Evolutionary conservation across 2,797 vertebrate species (phyloP).

Genomic region (Sebastes miniatus): DNA sequence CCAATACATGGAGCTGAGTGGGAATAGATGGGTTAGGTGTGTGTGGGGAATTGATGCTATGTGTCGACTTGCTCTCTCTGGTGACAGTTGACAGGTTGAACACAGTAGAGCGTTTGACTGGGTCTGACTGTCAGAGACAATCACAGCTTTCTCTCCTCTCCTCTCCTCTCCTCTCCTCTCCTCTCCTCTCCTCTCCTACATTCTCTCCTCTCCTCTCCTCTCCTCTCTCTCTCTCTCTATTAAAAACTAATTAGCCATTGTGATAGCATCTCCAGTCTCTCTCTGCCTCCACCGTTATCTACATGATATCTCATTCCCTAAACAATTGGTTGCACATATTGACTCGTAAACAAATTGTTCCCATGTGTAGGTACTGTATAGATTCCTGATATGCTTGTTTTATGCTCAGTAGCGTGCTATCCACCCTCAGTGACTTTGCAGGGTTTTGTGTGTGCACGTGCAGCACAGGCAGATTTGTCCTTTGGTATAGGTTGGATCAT

Average conservation of each 20-base stretch:
- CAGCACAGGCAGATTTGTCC: constrained; percentile 39
- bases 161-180: not conserved
- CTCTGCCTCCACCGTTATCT: not conserved
- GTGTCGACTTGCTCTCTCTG: constrained; percentile 41
- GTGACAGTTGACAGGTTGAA: constrained; percentile 70
- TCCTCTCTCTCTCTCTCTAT: not conserved
- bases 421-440: constrained; percentile 43
- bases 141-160: constrained; percentile 20
- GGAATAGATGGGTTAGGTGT: constrained; percentile 1
- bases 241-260: not conserved
- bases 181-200: not conserved
- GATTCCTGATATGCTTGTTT: constrained; percentile 10
- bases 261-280: not conserved
- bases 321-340: constrained; percentile 1
- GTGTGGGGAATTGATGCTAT: constrained; percentile 53
- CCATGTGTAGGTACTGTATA: not conserved
- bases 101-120: constrained; percentile 58
- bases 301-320: not conserved
- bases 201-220: too few species aligned
- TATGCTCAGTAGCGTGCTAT: not conserved
- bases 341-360: not conserved
- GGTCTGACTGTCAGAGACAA: constrained; percentile 41
- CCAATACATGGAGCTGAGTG: constrained; percentile 10
- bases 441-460: not conserved
- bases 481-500: constrained; percentile 41